Evolutionary conservation across 1,140 invertebrate species (phyloP), one percentile per base, ranked within the genome.

Genomic region (Hestina assimilis): DNA sequence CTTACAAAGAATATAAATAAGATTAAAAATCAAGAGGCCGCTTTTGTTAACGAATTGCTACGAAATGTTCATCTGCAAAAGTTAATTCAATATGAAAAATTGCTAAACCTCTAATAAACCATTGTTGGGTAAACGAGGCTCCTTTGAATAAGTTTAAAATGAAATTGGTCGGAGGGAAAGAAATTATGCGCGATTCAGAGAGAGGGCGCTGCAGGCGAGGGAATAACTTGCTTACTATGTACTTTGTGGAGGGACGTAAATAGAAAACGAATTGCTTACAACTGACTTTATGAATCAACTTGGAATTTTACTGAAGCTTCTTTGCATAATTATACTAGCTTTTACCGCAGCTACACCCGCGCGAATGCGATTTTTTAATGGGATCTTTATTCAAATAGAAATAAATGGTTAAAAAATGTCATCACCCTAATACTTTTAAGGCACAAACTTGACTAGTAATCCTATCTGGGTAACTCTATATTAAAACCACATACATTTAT

Each of bases 21-120:
- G 38, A 41, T n/a, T n/a, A n/a, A n/a, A n/a, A n/a, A n/a, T n/a
- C n/a, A n/a, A n/a, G n/a, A 24, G 2, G 11, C 9, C 5, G 24
- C 15, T 26, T 9, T 11, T 43, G n/a, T 24, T 23, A 23, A 41
- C 14, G 6, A 7, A 5, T 14, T 3, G 21, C 41, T 43, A 9
- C 17, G 41, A 43, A 12, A 2, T 14, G 14, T 33, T 24, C 38
- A 24, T 23, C 21, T n/a, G 9, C 38, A 53, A 42, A 53, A 28
- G 14, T 24, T 68, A 61, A 68, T 68, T 58, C 45, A 65, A 65
- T 65, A 62, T 63, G 38, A 50, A 45, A 63, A 69, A 59, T 65
- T 59, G 55, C 59, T 63, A 63, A 66, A 66, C 56, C 63, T 66
- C 64, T 66, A 66, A 72, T 69, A 69, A 60, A 64, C 60, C 59